Evolutionary conservation across 2,797 vertebrate species (phyloP).

Genomic region (Coreius guichenoti): DNA sequence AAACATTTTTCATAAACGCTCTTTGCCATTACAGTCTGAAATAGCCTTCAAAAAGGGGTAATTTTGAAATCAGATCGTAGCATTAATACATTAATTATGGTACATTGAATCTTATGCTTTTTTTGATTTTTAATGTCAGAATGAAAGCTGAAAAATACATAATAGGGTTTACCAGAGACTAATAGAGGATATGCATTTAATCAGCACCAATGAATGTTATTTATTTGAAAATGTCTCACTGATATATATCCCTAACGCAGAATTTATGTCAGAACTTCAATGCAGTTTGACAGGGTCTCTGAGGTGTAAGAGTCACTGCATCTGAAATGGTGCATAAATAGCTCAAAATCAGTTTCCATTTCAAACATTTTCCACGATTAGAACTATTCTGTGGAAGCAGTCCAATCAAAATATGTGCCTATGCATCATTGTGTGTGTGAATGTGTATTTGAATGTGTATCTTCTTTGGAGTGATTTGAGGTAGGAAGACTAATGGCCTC

Average conservation of each 20-base stretch:
- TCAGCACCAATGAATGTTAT: background rate
- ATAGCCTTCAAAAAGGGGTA: constrained; percentile 13
- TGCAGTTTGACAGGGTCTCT: constrained; percentile 43
- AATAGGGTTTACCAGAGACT: background rate
- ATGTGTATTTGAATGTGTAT: constrained; percentile 25
- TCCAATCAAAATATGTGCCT: constrained; percentile 32
- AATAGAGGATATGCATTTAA: background rate
- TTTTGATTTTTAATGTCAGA: constrained; percentile 3
- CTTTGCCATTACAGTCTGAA: constrained; percentile 23
- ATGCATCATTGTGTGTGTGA: constrained; percentile 26
- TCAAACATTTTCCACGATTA: constrained; percentile 46
- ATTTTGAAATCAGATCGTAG: constrained; percentile 32
- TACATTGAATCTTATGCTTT: constrained; percentile 19
- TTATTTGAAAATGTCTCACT: background rate
- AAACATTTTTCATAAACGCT: constrained; percentile 9
- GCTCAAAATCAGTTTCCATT: constrained; percentile 51
- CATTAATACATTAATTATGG: constrained; percentile 39
- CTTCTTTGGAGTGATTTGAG: constrained; percentile 37
- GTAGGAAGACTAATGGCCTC: constrained; percentile 56
- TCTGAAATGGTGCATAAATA: constrained; percentile 51
- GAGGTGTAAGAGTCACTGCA: constrained; percentile 28
- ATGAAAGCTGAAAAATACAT: constrained; percentile 4
- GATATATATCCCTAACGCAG: background rate
- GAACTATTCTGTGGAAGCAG: constrained; percentile 35
- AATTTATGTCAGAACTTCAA: background rate